Evolutionary conservation across 1,140 invertebrate genomes (phyloP).

Genomic region (Drosophila prosaltans): DNA sequence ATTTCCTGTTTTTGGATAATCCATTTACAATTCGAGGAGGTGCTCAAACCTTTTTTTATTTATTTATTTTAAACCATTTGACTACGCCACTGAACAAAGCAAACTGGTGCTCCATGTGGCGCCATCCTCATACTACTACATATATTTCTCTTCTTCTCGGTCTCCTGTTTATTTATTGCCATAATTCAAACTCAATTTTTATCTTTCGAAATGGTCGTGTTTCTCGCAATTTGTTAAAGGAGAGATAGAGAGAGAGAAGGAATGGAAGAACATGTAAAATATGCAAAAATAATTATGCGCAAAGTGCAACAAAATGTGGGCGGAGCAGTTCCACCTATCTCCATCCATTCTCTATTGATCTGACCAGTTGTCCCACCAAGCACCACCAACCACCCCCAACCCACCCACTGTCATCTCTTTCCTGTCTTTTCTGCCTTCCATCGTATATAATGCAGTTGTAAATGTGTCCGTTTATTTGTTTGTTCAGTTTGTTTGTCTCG

Average conservation of each 20-base stretch:
- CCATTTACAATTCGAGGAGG: background rate
- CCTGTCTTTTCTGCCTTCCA: background rate
- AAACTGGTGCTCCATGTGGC: conserved; percentile 5
- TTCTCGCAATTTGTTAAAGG: conserved; percentile 54
- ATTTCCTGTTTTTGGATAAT: too few relatives aligned
- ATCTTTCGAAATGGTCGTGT: conserved; percentile 55
- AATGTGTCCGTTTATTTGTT: conserved; percentile 75
- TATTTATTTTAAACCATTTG: too few relatives aligned
- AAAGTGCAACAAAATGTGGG: conserved; percentile 66
- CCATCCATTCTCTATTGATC: background rate
- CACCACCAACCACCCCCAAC: background rate
- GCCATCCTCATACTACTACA: conserved; percentile 22
- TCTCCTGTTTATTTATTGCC: conserved; percentile 69
- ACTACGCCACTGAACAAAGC: conserved; percentile 28
- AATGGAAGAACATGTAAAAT: conserved; percentile 52
- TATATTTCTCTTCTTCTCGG: conserved; percentile 2
- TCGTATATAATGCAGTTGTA: conserved; percentile 68
- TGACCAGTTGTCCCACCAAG: too few relatives aligned
- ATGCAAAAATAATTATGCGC: conserved; percentile 81
- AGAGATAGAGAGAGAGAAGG: background rate
- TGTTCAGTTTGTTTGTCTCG: conserved; percentile 52
- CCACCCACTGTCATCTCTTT: conserved; percentile 11
- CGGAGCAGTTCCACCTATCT: conserved; percentile 1
- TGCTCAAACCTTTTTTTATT: background rate
- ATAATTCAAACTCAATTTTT: conserved; percentile 80